Percentiles rank a stretch among this genome's conserved stretches.
Evolutionary conservation across 2,113 vertebrate genomes (phyloP).

Genomic region (Muntiacus reevesi): DNA sequence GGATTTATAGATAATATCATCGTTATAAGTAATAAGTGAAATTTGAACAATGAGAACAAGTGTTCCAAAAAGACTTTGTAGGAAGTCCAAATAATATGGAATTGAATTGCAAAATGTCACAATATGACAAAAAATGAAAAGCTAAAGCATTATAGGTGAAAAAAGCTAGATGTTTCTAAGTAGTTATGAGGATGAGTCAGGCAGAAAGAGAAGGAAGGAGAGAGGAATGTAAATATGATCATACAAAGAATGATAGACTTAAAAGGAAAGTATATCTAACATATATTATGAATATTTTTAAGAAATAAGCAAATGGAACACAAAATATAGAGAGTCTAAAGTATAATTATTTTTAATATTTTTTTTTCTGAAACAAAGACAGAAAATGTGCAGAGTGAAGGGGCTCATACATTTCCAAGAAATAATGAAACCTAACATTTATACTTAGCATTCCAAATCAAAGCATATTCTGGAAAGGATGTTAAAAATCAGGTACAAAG

Average conservation of each 20-base stretch:
- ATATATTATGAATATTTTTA: neutral
- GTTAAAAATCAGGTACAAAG: slow-evolving; percentile 3
- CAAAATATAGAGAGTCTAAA: neutral
- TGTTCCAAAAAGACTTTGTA: neutral
- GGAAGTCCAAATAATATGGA: neutral
- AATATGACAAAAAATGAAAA: neutral
- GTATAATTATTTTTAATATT: neutral
- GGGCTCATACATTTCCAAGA: neutral
- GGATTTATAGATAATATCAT: neutral
- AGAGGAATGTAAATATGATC: neutral
- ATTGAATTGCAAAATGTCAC: neutral
- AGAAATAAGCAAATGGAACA: neutral
- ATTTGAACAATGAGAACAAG: neutral
- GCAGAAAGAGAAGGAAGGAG: neutral
- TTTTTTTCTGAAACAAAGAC: neutral
- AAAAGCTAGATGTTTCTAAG: neutral
- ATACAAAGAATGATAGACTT: neutral
- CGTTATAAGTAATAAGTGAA: neutral
- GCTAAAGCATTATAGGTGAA: neutral
- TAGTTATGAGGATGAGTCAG: neutral
- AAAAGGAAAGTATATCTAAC: neutral
- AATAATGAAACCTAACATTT: neutral
- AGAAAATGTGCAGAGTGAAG: neutral
- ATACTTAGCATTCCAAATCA: neutral
- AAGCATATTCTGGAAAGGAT: neutral